phyloP scores from a whole-genome alignment of 2,797 vertebrate species.

The Cirrhinus molitorella region DNA sequence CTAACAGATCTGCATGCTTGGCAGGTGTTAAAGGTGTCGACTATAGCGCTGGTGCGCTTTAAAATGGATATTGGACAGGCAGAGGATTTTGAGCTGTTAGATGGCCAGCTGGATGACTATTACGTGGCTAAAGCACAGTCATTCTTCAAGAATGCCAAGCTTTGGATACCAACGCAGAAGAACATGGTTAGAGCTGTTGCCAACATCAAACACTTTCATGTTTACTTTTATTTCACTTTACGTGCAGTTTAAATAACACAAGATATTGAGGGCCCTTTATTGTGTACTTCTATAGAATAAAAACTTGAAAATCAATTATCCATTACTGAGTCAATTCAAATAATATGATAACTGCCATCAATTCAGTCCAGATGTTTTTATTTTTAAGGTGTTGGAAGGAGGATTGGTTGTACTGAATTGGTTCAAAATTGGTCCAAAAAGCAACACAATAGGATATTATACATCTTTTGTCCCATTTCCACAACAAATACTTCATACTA shows the following conservation, averaged over 20 bases:
- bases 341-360: neutral
- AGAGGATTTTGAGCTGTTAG: slow-evolving; percentile 15
- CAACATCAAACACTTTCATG: slow-evolving; percentile 6
- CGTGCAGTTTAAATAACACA: neutral
- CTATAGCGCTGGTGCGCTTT: neutral
- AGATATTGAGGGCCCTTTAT: neutral
- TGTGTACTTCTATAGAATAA: neutral
- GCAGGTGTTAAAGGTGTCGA: slow-evolving; percentile 16
- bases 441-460: neutral
- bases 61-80: slow-evolving; percentile 12
- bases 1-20: slow-evolving; percentile 23
- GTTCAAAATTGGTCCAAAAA: neutral
- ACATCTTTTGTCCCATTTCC: neutral
- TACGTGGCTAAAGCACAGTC: slow-evolving; percentile 21
- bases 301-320: slow-evolving; percentile 8
- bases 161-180: slow-evolving; percentile 9
- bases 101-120: slow-evolving; percentile 40
- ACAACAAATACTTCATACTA: neutral
- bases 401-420: neutral
- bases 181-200: slow-evolving; percentile 24
- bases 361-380: neutral
- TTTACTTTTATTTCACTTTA: slow-evolving; percentile 24
- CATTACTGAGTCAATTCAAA: neutral
- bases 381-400: neutral
- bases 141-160: slow-evolving; percentile 20